phyloP scores from a whole-genome alignment of 2,113 vertebrate species.

The Periophthalmus modestus region DNA sequence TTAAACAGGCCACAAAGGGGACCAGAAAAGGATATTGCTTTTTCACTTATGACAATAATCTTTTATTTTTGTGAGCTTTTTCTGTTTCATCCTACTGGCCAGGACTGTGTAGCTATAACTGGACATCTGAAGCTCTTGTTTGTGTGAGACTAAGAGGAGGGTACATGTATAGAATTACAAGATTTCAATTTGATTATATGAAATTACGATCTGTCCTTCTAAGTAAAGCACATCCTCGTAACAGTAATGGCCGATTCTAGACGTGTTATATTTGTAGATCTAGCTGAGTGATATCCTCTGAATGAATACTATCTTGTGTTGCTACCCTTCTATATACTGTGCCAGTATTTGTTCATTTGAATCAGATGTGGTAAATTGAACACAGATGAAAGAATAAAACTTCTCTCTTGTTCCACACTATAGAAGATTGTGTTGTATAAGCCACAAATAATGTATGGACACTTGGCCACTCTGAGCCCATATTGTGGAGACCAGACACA shows the following conservation, averaged over 20 bases:
- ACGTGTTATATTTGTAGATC: not conserved
- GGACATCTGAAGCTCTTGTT: conserved; percentile 15
- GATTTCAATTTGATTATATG: conserved; percentile 37
- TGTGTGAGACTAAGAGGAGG: not conserved
- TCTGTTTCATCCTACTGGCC: conserved; percentile 50
- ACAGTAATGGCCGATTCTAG: conserved; percentile 15
- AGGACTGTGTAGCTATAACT: conserved; percentile 20
- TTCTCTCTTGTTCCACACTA: not conserved
- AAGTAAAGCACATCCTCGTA: conserved; percentile 12
- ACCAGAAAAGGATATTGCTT: conserved; percentile 69
- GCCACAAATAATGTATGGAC: not conserved
- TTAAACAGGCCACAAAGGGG: conserved; percentile 69
- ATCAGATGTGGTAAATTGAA: too few species aligned
- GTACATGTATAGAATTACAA: conserved; percentile 17
- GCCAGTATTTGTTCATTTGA: too few species aligned
- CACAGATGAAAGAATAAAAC: not conserved
- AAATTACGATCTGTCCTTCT: conserved; percentile 23
- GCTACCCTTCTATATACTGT: not conserved
- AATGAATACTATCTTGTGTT: not conserved
- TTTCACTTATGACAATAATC: conserved; percentile 67
- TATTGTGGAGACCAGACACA: conserved; percentile 17
- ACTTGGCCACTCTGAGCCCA: conserved; percentile 6
- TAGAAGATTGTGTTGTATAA: not conserved
- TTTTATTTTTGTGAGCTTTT: conserved; percentile 57
- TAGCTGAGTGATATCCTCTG: not conserved